Percentiles rank a stretch among this genome's conserved stretches.
phyloP scores from a whole-genome alignment of 2,113 vertebrate genomes.

The Atrichornis clamosus region DNA sequence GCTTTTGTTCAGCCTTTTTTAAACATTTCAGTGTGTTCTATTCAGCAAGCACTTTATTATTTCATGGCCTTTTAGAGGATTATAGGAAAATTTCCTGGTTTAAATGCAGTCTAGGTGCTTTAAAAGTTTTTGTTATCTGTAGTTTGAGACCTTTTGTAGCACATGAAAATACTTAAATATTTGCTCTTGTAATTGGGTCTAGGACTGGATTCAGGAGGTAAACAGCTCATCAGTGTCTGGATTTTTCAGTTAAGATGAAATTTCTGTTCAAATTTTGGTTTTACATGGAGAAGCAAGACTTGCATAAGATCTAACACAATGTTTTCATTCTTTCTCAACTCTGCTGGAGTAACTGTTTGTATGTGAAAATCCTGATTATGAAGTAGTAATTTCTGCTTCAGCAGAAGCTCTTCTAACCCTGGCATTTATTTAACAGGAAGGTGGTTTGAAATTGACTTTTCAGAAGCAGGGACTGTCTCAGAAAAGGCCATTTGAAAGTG shows the following conservation, averaged over 20 bases:
- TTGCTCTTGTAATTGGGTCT: neutral
- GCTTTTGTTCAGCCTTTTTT: neutral
- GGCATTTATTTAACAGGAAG: slow-evolving; percentile 84
- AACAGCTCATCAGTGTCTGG: neutral
- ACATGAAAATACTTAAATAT: neutral
- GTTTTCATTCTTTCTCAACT: neutral
- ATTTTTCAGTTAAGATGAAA: neutral
- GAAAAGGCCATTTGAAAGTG: slow-evolving; percentile 88
- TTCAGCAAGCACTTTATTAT: neutral
- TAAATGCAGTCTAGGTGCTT: neutral
- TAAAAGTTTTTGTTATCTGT: neutral
- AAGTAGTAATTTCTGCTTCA: slow-evolving; percentile 29
- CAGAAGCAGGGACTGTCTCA: slow-evolving; percentile 93
- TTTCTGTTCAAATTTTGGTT: neutral
- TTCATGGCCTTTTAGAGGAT: neutral
- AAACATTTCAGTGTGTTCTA: neutral
- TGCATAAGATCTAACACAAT: neutral
- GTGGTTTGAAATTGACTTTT: slow-evolving; percentile 97
- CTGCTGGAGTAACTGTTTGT: neutral
- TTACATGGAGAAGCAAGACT: neutral
- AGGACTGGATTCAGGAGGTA: neutral
- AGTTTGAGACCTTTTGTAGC: neutral
- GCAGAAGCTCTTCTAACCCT: slow-evolving; percentile 56
- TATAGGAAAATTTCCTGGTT: neutral
- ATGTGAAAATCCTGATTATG: neutral